Evolutionary conservation across 2,797 vertebrate species (phyloP), one percentile per base, ranked within the genome.

Genomic region (Geotrypetes seraphini): DNA sequence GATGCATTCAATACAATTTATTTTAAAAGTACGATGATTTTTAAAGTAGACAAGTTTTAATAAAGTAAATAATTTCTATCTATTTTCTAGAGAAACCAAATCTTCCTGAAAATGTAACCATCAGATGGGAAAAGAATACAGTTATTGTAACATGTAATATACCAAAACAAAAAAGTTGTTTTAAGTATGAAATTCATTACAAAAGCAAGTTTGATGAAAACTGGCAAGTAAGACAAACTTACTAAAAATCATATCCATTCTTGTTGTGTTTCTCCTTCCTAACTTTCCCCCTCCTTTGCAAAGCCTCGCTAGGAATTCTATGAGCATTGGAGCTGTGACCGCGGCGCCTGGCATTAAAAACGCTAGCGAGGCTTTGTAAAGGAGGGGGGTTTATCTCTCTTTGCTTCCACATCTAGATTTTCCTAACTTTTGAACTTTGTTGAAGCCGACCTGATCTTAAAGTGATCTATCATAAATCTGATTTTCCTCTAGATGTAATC

Each of bases 51-150:
- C n/a, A n/a, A n/a, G n/a, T n/a, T n/a, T n/a, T 28, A 36, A 22
- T 24, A 22, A 0, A 0, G 3, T 41, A 4, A 1, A 26, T 22
- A 19, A 22, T 33, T 28, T 56, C 0, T 56, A 43, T 48, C 8
- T 44, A 11, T 19, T 43, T 3, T 50, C 25, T 14, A 78, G 76
- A 75, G 46, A 70, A 75, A 20, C 69, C 71, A 2, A 39, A 11
- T 5, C 14, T 23, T 18, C 74, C 65, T 1, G 28, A 36, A 25
- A 57, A 54, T 3, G 39, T 73, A 47, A 48, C 10, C 2, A 62
- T 75, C 39, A 19, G 7, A 4, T 76, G 73, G 70, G 23, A 19
- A 1, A 28, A 43, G 1, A 51, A 60, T 4, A 27, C 35, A 0
- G 31, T 67, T 10, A 57, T 19, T 2, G 26, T 71, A 22, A 51